Conservation (phyloP, 2,797 vertebrate species). For the Malurus leucopterus region DNA sequence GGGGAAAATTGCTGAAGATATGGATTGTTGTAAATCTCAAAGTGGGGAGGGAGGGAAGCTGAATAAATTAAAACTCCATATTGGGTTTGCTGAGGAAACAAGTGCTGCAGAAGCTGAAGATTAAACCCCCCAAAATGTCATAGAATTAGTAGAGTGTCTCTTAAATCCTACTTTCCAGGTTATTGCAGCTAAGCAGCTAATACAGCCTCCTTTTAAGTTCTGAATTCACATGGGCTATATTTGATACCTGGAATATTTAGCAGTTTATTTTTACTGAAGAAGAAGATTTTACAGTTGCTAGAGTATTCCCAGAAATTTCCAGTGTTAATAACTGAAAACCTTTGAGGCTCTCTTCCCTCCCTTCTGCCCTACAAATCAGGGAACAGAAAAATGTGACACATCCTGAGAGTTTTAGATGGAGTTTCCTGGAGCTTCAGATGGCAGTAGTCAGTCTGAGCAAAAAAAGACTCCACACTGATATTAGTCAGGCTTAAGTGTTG, state of each 20-base stretch:
- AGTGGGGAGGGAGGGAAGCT: not conserved
- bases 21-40: not conserved
- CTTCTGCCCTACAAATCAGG: not conserved
- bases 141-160: not conserved
- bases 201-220: not conserved
- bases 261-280: not conserved
- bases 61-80: not conserved
- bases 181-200: not conserved
- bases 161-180: not conserved
- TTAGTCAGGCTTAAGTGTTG: not conserved
- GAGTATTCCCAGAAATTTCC: not conserved
- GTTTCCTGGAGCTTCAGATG: not conserved
- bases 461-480: not conserved
- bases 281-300: not conserved
- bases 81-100: not conserved
- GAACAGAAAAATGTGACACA: conserved; percentile 4
- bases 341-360: not conserved
- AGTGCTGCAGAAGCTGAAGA: not conserved
- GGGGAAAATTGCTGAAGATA: conserved; percentile 16
- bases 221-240: not conserved
- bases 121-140: not conserved
- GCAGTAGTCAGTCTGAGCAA: not conserved
- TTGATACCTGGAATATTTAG: not conserved
- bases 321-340: not conserved
- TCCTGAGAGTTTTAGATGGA: not conserved